Percentiles rank a stretch among this genome's conserved stretches.
These are phyloP conservation scores for Sphaerolaimus hirsutus DNA, from an alignment of 2,888 invertebrate genomes.

Conservation along the genomic window DNA sequence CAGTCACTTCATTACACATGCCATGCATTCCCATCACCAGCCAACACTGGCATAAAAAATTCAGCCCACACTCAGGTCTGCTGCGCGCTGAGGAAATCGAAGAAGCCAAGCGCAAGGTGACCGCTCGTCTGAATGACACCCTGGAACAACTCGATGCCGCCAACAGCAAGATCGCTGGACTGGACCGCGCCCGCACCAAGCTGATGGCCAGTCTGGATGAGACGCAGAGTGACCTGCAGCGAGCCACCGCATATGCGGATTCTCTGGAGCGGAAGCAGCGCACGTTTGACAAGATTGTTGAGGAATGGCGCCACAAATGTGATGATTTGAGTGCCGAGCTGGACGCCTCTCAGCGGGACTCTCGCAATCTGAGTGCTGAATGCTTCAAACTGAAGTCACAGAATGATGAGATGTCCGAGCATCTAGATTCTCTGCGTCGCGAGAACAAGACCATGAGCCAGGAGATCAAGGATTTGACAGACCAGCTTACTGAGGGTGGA, in stretches of 20 bases:
- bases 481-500: slow-evolving; percentile 97
- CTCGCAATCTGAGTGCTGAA: slow-evolving; percentile 97
- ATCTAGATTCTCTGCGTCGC: slow-evolving; percentile 83
- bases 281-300: slow-evolving; percentile 93
- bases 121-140: slow-evolving; percentile 77
- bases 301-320: slow-evolving; percentile 96
- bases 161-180: slow-evolving; percentile 80
- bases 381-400: slow-evolving; percentile 78
- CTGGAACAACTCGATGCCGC: slow-evolving; percentile 90
- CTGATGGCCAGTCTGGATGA: slow-evolving; percentile 80
- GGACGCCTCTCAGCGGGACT: slow-evolving; percentile 94
- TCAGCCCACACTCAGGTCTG: too few species aligned
- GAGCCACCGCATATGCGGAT: neutral
- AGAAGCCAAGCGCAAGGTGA: slow-evolving; percentile 72
- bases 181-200: slow-evolving; percentile 86
- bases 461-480: slow-evolving; percentile 96
- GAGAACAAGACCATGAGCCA: slow-evolving; percentile 95
- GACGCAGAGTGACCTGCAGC: too few species aligned
- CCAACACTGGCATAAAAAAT: too few species aligned
- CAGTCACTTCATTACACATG: too few species aligned
- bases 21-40: too few species aligned
- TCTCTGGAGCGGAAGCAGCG: slow-evolving; percentile 93
- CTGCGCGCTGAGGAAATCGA: slow-evolving; percentile 54
- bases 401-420: slow-evolving; percentile 28
- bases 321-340: slow-evolving; percentile 88